phyloP scores from a whole-genome alignment of 2,888 invertebrate species.

The Cordylochernes scorpioides region DNA sequence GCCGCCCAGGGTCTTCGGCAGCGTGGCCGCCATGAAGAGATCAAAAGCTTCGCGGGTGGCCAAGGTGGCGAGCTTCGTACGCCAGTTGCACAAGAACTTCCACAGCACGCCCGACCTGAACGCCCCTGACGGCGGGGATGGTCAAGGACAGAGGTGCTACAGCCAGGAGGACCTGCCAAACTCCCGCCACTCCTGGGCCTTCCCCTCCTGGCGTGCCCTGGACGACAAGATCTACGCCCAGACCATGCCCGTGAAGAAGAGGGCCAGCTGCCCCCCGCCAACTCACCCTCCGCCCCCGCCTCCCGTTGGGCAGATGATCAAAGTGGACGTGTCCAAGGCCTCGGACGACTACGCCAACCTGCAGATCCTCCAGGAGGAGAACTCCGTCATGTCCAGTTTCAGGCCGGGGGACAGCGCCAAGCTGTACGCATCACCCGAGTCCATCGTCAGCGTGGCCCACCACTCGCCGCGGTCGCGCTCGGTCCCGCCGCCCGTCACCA shows the following conservation, averaged over 20 bases:
- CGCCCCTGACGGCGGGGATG: slow-evolving; percentile 17
- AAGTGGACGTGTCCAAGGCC: slow-evolving; percentile 13
- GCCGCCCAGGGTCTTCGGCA: slow-evolving; percentile 12
- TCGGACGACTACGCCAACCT: slow-evolving; percentile 21
- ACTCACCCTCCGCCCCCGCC: slow-evolving; percentile 60
- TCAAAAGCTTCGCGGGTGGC: slow-evolving; percentile 29
- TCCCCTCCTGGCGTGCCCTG: slow-evolving; percentile 18
- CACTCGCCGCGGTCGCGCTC: slow-evolving; percentile 11
- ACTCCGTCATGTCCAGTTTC: slow-evolving; percentile 49
- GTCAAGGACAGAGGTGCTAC: slow-evolving; percentile 23
- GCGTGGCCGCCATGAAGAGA: slow-evolving; percentile 34
- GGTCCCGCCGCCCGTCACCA: slow-evolving; percentile 9
- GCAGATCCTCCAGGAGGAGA: slow-evolving; percentile 17
- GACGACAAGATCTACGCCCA: slow-evolving; percentile 15
- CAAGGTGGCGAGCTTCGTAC: slow-evolving; percentile 3
- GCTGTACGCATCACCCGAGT: slow-evolving; percentile 64
- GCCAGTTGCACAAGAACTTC: slow-evolving; percentile 42
- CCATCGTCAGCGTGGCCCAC: slow-evolving; percentile 39
- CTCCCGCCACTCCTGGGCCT: slow-evolving; percentile 19
- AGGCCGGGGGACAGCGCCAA: slow-evolving; percentile 58
- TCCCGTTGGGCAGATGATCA: slow-evolving; percentile 30
- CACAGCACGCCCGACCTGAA: slow-evolving; percentile 81
- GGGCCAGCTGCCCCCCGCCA: slow-evolving; percentile 35
- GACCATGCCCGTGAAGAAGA: slow-evolving; percentile 13
- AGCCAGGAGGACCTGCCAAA: slow-evolving; percentile 36